These are phyloP conservation scores for Enchytraeus crypticus DNA, from an alignment of 2,888 invertebrate species.

Conservation along the genomic window DNA sequence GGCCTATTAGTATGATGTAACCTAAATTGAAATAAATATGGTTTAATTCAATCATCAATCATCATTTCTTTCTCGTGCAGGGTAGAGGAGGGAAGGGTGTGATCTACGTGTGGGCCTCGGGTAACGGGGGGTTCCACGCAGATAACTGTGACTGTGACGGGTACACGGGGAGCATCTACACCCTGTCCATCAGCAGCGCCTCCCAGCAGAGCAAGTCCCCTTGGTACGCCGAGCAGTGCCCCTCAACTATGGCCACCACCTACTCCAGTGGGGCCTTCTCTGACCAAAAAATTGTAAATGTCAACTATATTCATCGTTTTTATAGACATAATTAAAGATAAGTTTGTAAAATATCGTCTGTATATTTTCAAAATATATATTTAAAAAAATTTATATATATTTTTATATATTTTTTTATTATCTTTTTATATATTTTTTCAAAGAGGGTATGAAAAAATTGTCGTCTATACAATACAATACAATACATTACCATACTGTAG, in stretches of 20 bases:
- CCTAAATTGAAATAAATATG: too few relatives aligned
- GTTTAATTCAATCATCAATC: too few relatives aligned
- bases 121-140: slow-evolving; percentile 72
- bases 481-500: too few relatives aligned
- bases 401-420: too few relatives aligned
- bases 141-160: slow-evolving; percentile 92
- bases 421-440: too few relatives aligned
- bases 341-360: neutral
- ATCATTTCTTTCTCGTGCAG: too few relatives aligned
- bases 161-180: slow-evolving; percentile 72
- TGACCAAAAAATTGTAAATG: slow-evolving; percentile 77
- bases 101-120: slow-evolving; percentile 86
- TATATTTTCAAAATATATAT: neutral
- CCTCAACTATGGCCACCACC: slow-evolving; percentile 76
- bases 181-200: slow-evolving; percentile 77
- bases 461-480: too few relatives aligned
- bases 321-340: too few relatives aligned
- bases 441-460: too few relatives aligned
- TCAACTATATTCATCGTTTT: neutral
- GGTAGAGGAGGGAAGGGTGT: slow-evolving; percentile 68
- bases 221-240: slow-evolving; percentile 84
- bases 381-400: too few relatives aligned
- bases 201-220: slow-evolving; percentile 64
- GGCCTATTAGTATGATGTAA: too few relatives aligned
- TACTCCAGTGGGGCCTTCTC: slow-evolving; percentile 77